Evolutionary conservation across 2,113 vertebrate genomes (phyloP).

Genomic region (Turdus rufiventris): DNA sequence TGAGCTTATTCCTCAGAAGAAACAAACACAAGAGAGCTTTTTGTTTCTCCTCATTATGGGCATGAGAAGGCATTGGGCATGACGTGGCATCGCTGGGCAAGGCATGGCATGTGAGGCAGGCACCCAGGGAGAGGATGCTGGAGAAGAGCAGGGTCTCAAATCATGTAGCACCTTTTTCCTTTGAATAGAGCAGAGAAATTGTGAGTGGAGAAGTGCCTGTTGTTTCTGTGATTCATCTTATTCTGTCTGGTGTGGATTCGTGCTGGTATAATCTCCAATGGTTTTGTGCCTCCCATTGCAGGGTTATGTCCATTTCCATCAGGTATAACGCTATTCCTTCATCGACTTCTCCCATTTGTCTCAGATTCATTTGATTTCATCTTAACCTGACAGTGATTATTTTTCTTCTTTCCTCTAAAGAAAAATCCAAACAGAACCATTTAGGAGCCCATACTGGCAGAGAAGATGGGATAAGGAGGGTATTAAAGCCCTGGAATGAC

Average conservation of each 20-base stretch:
- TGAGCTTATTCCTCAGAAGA: slow-evolving; percentile 40
- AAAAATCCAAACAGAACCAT: background rate
- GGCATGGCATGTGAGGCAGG: background rate
- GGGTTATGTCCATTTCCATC: background rate
- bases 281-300: background rate
- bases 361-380: background rate
- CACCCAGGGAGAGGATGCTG: background rate
- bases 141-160: background rate
- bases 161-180: background rate
- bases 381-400: background rate
- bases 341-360: background rate
- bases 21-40: slow-evolving; percentile 32
- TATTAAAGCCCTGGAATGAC: background rate
- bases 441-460: background rate
- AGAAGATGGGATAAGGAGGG: background rate
- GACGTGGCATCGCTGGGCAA: background rate
- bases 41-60: background rate
- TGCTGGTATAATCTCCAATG: background rate
- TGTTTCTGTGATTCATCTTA: background rate
- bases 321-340: background rate
- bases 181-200: background rate
- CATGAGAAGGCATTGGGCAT: slow-evolving; percentile 4
- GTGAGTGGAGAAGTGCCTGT: background rate
- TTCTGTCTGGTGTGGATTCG: background rate
- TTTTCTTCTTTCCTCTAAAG: background rate